These are phyloP conservation scores for Eulacestoma nigropectus DNA, from an alignment of 2,113 vertebrate species.

Conservation along the genomic window DNA sequence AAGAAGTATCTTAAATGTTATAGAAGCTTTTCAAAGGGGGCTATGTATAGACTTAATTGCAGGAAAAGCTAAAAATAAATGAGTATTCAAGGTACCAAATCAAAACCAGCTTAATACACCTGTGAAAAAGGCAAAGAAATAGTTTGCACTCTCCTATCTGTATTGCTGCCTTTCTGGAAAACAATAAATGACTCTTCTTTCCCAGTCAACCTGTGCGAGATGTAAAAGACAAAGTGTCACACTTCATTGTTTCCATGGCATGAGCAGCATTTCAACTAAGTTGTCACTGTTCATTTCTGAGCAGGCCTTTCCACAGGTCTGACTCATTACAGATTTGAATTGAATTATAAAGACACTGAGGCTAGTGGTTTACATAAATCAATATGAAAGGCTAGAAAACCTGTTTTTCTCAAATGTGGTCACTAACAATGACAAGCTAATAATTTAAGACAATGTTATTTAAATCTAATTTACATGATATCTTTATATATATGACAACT, in stretches of 20 bases:
- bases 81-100: background rate
- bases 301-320: background rate
- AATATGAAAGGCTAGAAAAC: background rate
- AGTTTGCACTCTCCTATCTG: background rate
- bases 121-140: background rate
- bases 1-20: background rate
- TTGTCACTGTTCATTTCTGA: slow-evolving; percentile 17
- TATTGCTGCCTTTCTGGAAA: background rate
- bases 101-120: background rate
- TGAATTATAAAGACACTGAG: background rate
- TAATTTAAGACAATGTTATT: slow-evolving; percentile 2
- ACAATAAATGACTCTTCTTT: background rate
- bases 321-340: slow-evolving; percentile 25
- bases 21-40: background rate
- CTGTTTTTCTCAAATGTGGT: background rate
- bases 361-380: background rate
- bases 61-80: background rate
- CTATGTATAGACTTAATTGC: background rate
- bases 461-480: slow-evolving; percentile 9
- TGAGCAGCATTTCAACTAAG: slow-evolving; percentile 22
- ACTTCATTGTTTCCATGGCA: slow-evolving; percentile 32
- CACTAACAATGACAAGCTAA: background rate
- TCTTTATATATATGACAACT: background rate
- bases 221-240: slow-evolving; percentile 27
- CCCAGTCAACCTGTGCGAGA: background rate